phyloP scores from a whole-genome alignment of 2,888 invertebrate genomes.

The Parnassius glacialis region DNA sequence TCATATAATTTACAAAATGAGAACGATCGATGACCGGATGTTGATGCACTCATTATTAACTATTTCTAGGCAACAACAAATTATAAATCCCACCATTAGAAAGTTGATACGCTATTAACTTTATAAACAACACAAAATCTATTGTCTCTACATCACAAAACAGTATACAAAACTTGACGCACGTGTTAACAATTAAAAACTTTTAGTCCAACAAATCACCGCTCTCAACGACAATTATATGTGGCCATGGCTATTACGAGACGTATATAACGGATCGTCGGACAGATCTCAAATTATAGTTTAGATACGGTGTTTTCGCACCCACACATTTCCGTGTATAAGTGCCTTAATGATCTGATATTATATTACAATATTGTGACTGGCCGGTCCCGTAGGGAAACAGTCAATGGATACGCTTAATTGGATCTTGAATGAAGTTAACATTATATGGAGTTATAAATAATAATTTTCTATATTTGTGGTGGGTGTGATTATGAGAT shows the following conservation, averaged over 20 bases:
- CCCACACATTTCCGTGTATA: constrained; percentile 78
- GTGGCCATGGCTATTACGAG: constrained; percentile 64
- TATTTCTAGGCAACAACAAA: constrained; percentile 6
- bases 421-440: constrained; percentile 53
- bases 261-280: constrained; percentile 63
- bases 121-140: constrained; percentile 26
- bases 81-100: constrained; percentile 30
- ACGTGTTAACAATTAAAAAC: constrained; percentile 74
- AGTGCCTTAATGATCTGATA: constrained; percentile 73
- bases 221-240: constrained; percentile 66
- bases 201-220: constrained; percentile 68
- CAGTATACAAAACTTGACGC: constrained; percentile 50
- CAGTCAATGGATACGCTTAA: constrained; percentile 62
- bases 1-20: constrained; percentile 8
- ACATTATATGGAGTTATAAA: constrained; percentile 52
- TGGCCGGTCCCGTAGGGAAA: constrained; percentile 52
- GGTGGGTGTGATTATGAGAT: constrained; percentile 43
- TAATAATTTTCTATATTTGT: constrained; percentile 43
- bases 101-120: constrained; percentile 28
- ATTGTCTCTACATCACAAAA: constrained; percentile 7
- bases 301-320: constrained; percentile 78
- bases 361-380: constrained; percentile 73
- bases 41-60: constrained; percentile 7
- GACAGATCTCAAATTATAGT: constrained; percentile 76
- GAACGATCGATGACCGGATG: constrained; percentile 15